Evolutionary conservation across 1,140 invertebrate species (phyloP).

Genomic region (Stenopsyche tienmushanensis): DNA sequence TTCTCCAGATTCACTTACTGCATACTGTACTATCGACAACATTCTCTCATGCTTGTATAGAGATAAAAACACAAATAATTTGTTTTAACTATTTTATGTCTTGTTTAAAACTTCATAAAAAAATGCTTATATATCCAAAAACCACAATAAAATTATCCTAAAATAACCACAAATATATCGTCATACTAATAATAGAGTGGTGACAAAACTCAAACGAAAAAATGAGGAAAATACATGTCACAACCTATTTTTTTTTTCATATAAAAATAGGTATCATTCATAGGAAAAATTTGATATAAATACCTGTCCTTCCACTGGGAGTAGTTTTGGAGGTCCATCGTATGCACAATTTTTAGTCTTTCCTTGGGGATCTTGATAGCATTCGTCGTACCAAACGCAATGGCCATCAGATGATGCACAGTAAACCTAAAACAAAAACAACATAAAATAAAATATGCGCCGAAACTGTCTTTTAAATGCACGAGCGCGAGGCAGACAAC

Average conservation of each 20-base stretch:
- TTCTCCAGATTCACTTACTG: too few species aligned
- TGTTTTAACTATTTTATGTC: too few species aligned
- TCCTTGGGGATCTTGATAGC: constrained; percentile 49
- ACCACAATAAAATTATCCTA: not conserved
- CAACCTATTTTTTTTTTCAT: too few species aligned
- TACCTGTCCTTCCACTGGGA: constrained; percentile 51
- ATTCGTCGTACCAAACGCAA: constrained; percentile 79
- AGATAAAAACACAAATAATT: too few species aligned
- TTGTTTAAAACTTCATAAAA: not conserved
- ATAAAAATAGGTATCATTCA: not conserved
- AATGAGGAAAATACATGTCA: too few species aligned
- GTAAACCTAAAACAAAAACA: constrained; percentile 25
- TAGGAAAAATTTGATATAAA: constrained; percentile 32
- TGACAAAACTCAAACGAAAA: not conserved
- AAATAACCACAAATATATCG: not conserved
- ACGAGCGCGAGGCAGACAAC: too few species aligned
- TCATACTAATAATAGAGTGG: not conserved
- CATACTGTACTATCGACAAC: too few species aligned
- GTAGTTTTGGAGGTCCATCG: constrained; percentile 65
- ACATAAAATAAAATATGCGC: not conserved
- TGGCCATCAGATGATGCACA: constrained; percentile 53
- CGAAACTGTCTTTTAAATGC: too few species aligned
- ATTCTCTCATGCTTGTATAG: too few species aligned
- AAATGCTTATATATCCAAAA: not conserved
- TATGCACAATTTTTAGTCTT: constrained; percentile 68